Conservation (phyloP, 2,888 invertebrate species). For the Noctua comes region DNA sequence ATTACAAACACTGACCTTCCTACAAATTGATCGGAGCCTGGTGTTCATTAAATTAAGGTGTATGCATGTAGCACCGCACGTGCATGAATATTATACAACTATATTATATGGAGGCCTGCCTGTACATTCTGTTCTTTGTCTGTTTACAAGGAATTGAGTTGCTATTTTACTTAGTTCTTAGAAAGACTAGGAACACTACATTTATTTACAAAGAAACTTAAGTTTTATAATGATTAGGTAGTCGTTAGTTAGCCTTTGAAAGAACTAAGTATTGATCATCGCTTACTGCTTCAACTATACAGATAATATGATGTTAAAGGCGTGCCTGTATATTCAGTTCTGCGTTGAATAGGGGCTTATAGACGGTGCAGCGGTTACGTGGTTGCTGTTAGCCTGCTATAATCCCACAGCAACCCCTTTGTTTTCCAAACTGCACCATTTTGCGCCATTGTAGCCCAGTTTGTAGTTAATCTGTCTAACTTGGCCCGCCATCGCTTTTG, state of each 20-base stretch:
- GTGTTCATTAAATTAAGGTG: conserved; percentile 44
- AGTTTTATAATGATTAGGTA: neutral
- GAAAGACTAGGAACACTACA: neutral
- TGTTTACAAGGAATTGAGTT: neutral
- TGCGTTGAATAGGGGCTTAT: neutral
- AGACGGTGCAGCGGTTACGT: neutral
- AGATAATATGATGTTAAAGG: neutral
- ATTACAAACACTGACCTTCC: conserved; percentile 23
- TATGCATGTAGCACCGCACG: neutral
- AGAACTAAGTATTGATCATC: conserved; percentile 7
- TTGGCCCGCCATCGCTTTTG: neutral
- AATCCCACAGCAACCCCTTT: conserved; percentile 3
- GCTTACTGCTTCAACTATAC: neutral
- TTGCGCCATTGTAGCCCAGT: neutral
- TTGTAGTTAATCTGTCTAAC: neutral
- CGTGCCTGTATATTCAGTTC: neutral
- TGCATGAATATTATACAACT: conserved; percentile 3
- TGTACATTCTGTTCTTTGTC: neutral
- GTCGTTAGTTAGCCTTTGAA: neutral
- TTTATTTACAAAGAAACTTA: neutral
- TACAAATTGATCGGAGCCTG: conserved; percentile 38
- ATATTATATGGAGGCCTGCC: neutral
- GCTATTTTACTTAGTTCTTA: neutral
- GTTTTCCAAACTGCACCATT: neutral
- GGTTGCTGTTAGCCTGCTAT: neutral